Conservation (phyloP, 2,113 vertebrate genomes). For the Sturnira hondurensis region DNA sequence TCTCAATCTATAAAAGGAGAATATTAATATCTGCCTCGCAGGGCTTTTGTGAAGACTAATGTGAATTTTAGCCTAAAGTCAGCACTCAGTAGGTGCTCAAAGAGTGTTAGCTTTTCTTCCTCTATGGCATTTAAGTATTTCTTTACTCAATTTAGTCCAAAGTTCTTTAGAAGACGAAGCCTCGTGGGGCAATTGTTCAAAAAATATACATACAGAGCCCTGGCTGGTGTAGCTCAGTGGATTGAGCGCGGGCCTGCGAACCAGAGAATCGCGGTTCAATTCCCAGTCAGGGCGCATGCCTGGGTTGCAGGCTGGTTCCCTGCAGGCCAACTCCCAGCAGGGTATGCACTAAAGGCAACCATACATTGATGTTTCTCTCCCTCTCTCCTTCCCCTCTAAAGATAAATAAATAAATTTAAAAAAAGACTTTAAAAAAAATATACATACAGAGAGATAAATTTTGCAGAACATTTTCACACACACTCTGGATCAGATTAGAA, state of each 20-base stretch:
- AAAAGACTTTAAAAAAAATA: too few relatives aligned
- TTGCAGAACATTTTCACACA: not conserved
- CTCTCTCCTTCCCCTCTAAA: too few relatives aligned
- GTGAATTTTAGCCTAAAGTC: not conserved
- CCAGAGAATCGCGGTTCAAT: too few relatives aligned
- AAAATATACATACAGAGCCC: too few relatives aligned
- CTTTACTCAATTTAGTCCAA: not conserved
- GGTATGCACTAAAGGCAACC: too few relatives aligned
- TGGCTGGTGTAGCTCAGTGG: too few relatives aligned
- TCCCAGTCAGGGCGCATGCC: too few relatives aligned
- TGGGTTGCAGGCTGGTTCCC: too few relatives aligned
- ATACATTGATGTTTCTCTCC: too few relatives aligned
- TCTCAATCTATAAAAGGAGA: not conserved
- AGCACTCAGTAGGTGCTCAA: not conserved
- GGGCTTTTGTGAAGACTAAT: not conserved
- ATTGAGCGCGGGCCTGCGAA: too few relatives aligned
- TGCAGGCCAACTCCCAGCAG: too few relatives aligned
- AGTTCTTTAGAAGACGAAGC: constrained; percentile 33
- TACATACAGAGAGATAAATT: not conserved
- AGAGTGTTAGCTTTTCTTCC: not conserved
- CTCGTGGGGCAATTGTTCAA: not conserved
- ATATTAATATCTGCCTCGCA: not conserved
- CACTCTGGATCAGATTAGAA: not conserved
- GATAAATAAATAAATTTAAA: too few relatives aligned
- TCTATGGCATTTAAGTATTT: not conserved